Evolutionary conservation across 2,888 invertebrate genomes (phyloP).

Genomic region (Xylocampa areola): DNA sequence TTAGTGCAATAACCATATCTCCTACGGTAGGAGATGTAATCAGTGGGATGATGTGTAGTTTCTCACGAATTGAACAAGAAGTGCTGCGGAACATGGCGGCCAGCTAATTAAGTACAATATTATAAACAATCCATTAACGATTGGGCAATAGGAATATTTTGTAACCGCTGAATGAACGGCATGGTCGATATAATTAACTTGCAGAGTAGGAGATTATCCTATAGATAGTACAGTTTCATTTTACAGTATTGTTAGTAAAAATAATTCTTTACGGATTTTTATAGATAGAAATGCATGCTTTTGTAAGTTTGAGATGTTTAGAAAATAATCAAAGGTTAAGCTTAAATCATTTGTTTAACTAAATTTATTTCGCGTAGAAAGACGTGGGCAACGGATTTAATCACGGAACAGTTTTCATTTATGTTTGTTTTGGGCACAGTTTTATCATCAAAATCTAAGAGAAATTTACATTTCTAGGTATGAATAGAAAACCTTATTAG

Average conservation of each 20-base stretch:
- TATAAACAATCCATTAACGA: slow-evolving; percentile 79
- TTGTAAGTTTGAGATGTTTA: too few relatives aligned
- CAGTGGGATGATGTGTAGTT: slow-evolving; percentile 55
- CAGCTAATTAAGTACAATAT: slow-evolving; percentile 76
- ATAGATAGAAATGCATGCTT: too few relatives aligned
- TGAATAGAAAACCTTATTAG: background rate
- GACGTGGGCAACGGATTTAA: too few relatives aligned
- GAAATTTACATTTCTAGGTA: background rate
- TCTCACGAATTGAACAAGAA: slow-evolving; percentile 59
- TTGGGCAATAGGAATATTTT: slow-evolving; percentile 53
- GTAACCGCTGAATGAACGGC: slow-evolving; percentile 30
- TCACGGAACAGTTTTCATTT: too few relatives aligned
- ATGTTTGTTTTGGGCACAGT: too few relatives aligned
- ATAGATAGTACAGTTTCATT: slow-evolving; percentile 16
- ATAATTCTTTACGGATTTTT: background rate
- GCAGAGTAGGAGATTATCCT: slow-evolving; percentile 14
- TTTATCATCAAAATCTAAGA: too few relatives aligned
- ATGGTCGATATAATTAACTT: slow-evolving; percentile 33
- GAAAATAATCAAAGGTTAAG: too few relatives aligned
- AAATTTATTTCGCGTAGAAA: too few relatives aligned
- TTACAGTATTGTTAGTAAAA: background rate
- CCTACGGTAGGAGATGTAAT: slow-evolving; percentile 66
- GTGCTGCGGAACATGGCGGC: slow-evolving; percentile 35
- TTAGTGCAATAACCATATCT: slow-evolving; percentile 53
- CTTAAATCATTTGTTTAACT: too few relatives aligned